Base-by-base conservation (phyloP, 2,888 invertebrate genomes). In the Scaptomyza caliginosa region DNA sequence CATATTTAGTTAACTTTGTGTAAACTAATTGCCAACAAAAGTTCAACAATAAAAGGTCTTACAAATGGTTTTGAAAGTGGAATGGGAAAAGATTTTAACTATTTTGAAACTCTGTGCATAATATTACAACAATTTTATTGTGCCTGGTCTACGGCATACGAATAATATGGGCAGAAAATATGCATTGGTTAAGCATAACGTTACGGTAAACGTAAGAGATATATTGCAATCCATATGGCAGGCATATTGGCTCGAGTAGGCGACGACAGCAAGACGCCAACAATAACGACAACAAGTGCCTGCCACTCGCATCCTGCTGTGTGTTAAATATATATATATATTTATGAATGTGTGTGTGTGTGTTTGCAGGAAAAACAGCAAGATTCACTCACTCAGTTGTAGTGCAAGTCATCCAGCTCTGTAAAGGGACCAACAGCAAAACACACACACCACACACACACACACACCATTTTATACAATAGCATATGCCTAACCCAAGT, bases 181-280 rank as follows among this genome's bases (percentile, higher is more conserved):
- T 64, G 56, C 56, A 64, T 52, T 50, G 56, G 46, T 38, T n/a
- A 26, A 58, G 68, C 57, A 60, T 66, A 67, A 48, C 42, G 57
- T 71, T 82, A 74, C 75, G 48, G 71, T 77, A 49, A 83, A 60
- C 52, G 28, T 56, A 39, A 50, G 21, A 73, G 62, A 66, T 67
- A 55, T 52, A 67, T 68, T 79, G 59, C 56, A 80, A 7, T 65
- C 82, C 88, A 82, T 88, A 82, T 82, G 82, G 81, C 64, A 62
- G 70, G 63, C 82, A 88, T 80, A 88, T 86, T 82, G 73, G 67
- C 55, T 68, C 48, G 64, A 83, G 80, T 55, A 66, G 70, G 51
- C 71, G 71, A 63, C 74, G 74, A 74, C 68, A 77, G 58, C 43
- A 63, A 62, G 80, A 60, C 67, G 67, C 67, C 83, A 46, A 32